These are phyloP conservation scores for Lasioglossum villosulum DNA, from an alignment of 2,888 invertebrate genomes.

Conservation along the genomic window DNA sequence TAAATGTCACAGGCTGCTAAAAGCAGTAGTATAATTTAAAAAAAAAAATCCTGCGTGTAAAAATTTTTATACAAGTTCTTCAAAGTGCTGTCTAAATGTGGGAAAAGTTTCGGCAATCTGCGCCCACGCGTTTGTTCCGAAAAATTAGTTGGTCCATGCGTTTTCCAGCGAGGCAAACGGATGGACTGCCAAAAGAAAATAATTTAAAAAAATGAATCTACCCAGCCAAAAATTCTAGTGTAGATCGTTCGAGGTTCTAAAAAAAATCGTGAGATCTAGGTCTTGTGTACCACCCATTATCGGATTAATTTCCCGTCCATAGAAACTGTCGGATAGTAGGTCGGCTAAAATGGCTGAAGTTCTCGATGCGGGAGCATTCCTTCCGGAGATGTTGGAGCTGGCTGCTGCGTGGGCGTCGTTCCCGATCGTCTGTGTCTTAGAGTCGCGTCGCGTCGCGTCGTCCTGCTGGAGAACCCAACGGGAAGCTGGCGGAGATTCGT, in stretches of 20 bases:
- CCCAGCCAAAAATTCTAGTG: not conserved
- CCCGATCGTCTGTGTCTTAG: not conserved
- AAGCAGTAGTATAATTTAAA: too few species aligned
- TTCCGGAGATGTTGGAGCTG: not conserved
- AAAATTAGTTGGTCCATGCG: too few species aligned
- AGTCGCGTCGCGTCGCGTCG: not conserved
- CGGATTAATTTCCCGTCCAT: not conserved
- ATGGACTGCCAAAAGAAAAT: too few species aligned
- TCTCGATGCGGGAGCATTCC: not conserved
- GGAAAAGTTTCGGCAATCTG: not conserved
- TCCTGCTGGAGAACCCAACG: not conserved
- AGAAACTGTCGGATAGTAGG: not conserved
- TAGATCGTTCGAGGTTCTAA: not conserved
- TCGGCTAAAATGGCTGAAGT: not conserved
- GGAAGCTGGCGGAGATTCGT: conserved; percentile 50
- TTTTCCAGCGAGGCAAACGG: too few species aligned
- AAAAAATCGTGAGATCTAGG: too few species aligned
- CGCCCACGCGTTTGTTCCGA: too few species aligned
- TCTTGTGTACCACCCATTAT: too few species aligned
- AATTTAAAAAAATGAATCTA: too few species aligned
- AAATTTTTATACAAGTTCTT: not conserved
- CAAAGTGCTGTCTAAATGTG: not conserved
- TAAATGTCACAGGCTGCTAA: too few species aligned
- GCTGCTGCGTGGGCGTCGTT: not conserved
- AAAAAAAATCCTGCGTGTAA: too few species aligned